Conservation (phyloP, 2,113 vertebrate species). For the Hyla sarda region DNA sequence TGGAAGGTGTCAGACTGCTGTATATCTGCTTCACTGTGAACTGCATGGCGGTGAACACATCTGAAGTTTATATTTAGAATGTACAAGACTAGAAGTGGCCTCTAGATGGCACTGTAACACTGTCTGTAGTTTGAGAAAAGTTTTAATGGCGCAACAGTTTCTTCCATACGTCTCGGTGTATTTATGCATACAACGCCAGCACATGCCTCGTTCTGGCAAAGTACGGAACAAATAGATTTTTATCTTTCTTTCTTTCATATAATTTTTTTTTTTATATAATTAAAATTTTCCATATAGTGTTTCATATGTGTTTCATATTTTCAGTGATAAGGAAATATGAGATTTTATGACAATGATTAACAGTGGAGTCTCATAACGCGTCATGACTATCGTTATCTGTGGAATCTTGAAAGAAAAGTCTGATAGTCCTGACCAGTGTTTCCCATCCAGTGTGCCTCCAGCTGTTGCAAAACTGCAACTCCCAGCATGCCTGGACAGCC, state of each 20-base stretch:
- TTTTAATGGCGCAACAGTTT: not conserved
- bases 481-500: too few species aligned
- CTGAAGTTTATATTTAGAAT: not conserved
- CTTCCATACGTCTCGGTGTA: not conserved
- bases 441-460: too few species aligned
- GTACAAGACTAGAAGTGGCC: not conserved
- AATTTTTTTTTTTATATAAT: not conserved
- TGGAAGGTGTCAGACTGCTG: not conserved
- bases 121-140: not conserved
- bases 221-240: not conserved
- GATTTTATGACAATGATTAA: not conserved
- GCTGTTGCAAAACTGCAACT: too few species aligned
- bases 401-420: too few species aligned
- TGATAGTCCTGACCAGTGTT: too few species aligned
- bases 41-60: not conserved
- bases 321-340: not conserved
- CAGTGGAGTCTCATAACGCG: too few species aligned
- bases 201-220: not conserved
- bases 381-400: not conserved
- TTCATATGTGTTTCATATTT: not conserved
- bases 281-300: not conserved
- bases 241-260: not conserved
- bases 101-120: conserved; percentile 17
- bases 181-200: not conserved
- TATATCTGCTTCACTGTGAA: not conserved